phyloP scores from a whole-genome alignment of 2,113 vertebrate genomes.

The Sialia sialis region DNA sequence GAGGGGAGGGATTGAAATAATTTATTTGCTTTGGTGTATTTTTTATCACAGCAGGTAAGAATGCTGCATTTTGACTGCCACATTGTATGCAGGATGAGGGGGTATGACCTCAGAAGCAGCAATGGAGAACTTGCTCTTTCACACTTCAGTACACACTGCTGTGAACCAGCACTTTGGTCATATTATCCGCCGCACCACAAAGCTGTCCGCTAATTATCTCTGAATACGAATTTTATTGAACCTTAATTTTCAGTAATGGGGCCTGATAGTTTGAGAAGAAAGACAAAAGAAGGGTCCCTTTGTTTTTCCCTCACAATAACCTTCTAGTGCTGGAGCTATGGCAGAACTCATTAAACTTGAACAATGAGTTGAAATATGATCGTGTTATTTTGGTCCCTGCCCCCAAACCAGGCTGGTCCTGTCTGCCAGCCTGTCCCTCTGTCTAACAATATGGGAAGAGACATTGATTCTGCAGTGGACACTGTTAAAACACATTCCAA shows the following conservation, averaged over 20 bases:
- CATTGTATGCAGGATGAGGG: conserved; percentile 61
- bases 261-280: conserved; percentile 79
- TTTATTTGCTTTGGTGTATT: conserved; percentile 82
- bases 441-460: neutral
- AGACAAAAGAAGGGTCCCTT: conserved; percentile 59
- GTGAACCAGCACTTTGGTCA: conserved; percentile 71
- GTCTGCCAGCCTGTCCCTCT: conserved; percentile 18
- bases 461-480: neutral
- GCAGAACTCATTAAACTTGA: conserved; percentile 51
- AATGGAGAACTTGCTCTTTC: conserved; percentile 65
- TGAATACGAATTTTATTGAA: conserved; percentile 88
- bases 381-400: conserved; percentile 12
- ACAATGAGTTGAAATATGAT: conserved; percentile 38
- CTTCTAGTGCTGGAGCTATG: conserved; percentile 7
- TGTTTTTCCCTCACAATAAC: conserved; percentile 43
- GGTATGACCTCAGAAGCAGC: conserved; percentile 45
- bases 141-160: conserved; percentile 76
- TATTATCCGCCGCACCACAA: conserved; percentile 65
- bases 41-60: conserved; percentile 82
- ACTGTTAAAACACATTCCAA: neutral
- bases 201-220: conserved; percentile 84
- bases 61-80: conserved; percentile 67
- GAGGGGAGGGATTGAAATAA: conserved; percentile 68
- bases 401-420: neutral
- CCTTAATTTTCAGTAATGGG: conserved; percentile 88